Percentiles rank a stretch among this genome's conserved stretches.
These are phyloP conservation scores for Callospermophilus lateralis DNA, from an alignment of 2,113 vertebrate species.

Conservation along the genomic window DNA sequence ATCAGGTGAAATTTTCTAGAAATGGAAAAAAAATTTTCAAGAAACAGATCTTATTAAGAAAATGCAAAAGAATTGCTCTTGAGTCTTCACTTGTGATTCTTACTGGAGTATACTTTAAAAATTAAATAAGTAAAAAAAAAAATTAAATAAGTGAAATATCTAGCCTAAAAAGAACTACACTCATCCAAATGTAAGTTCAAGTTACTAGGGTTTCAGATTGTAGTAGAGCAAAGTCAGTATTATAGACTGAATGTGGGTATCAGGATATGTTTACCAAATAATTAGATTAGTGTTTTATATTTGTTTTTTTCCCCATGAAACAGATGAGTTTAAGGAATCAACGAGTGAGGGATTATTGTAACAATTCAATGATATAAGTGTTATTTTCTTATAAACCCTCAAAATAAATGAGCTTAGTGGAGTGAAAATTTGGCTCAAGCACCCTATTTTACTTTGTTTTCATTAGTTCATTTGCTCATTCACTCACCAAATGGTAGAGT, in stretches of 20 bases:
- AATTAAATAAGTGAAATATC: slow-evolving; percentile 31
- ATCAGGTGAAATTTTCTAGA: slow-evolving; percentile 22
- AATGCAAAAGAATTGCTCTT: not conserved
- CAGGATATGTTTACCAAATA: not conserved
- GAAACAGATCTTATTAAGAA: slow-evolving; percentile 9
- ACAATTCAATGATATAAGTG: not conserved
- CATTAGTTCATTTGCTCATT: not conserved
- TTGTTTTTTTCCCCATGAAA: not conserved
- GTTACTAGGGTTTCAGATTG: not conserved
- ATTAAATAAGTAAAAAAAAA: slow-evolving; percentile 30
- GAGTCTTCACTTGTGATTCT: not conserved
- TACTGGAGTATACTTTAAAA: not conserved
- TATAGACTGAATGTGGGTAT: not conserved
- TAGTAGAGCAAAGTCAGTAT: not conserved
- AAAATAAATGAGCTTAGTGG: slow-evolving; percentile 23
- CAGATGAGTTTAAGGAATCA: not conserved
- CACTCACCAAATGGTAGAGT: not conserved
- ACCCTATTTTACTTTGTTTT: not conserved
- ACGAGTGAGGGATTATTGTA: not conserved
- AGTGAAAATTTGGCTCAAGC: not conserved
- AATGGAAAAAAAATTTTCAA: slow-evolving; percentile 12
- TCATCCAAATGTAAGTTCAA: slow-evolving; percentile 7
- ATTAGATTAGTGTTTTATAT: not conserved
- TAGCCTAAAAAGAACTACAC: not conserved
- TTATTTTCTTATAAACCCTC: not conserved